Percentiles rank a stretch among this genome's conserved stretches.
Conservation (phyloP, 1,140 invertebrate genomes). For the Aphaenogaster floridana region DNA sequence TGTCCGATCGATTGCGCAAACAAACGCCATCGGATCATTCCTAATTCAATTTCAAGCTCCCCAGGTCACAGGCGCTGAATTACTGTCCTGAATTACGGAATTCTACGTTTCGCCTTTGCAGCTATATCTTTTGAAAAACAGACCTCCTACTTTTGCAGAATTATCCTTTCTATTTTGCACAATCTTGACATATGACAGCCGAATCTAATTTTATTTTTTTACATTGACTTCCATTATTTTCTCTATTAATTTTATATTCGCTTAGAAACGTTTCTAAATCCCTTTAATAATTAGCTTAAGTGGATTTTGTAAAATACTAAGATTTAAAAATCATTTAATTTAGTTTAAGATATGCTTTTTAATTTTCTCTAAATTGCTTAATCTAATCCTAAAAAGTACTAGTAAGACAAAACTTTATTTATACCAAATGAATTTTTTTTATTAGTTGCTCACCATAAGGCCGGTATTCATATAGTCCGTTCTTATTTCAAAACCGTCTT, state of each 20-base stretch:
- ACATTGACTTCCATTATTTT: neutral
- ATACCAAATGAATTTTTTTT: neutral
- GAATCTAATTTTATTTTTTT: neutral
- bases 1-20: conserved; percentile 46
- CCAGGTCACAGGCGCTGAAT: neutral
- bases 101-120: neutral
- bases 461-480: too few relatives aligned
- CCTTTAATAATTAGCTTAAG: too few relatives aligned
- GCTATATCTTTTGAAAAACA: neutral
- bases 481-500: too few relatives aligned
- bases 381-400: neutral
- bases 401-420: neutral
- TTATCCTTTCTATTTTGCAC: neutral
- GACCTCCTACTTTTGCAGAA: neutral
- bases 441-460: neutral
- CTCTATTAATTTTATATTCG: neutral
- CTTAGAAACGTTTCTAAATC: too few relatives aligned
- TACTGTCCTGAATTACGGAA: neutral
- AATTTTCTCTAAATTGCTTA: neutral
- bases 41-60: conserved; percentile 39
- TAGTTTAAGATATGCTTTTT: neutral
- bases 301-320: neutral
- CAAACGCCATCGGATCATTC: conserved; percentile 38
- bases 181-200: too few relatives aligned
- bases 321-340: neutral